Evolutionary conservation across 2,113 vertebrate genomes (phyloP), one percentile per base, ranked within the genome.

Genomic region (Myodes glareolus): DNA sequence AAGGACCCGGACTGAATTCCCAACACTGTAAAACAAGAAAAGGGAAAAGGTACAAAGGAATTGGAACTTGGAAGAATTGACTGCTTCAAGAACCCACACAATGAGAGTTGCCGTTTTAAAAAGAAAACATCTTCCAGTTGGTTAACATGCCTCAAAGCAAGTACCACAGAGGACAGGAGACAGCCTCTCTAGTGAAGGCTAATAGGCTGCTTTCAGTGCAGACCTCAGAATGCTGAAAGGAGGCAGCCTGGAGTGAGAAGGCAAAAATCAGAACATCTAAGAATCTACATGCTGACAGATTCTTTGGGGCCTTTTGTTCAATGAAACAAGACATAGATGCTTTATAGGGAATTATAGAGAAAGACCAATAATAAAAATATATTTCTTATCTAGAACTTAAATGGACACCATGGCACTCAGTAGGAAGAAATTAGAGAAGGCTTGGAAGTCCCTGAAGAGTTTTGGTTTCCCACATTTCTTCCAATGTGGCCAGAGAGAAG

Each of bases 391-490:
- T 33, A 86, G 85, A 95, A 55, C 7, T 75, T 63, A 70, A 81
- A 82, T 61, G 16, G 33, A n/a, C 1, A 16, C 25, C 0, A 5
- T 27, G 58, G 2, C 19, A 58, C 52, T n/a, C 55, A 55, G 52
- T 75, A 23, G 42, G 36, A 93, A 73, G 88, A 19, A 88, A 88
- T 58, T 58, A 36, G 86, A 93, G 67, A 90, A 75, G 84, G 70
- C 6, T 12, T 2, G 36, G 61, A 10, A 58, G 77, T 0, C 0
- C 14, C n/a, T 1, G 17, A 45, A 39, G 9, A n/a, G 31, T n/a
- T n/a, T 29, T 29, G 47, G 36, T 11, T 70, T 85, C 45, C 63
- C 68, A 92, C 27, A 6, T 94, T 39, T 87, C 33, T 92, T 97
- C 25, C 58, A 68, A 39, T 85, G 19, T 92, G 42, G 65, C 42